phyloP scores from a whole-genome alignment of 2,113 vertebrate species.

The Myiopsitta monachus region DNA sequence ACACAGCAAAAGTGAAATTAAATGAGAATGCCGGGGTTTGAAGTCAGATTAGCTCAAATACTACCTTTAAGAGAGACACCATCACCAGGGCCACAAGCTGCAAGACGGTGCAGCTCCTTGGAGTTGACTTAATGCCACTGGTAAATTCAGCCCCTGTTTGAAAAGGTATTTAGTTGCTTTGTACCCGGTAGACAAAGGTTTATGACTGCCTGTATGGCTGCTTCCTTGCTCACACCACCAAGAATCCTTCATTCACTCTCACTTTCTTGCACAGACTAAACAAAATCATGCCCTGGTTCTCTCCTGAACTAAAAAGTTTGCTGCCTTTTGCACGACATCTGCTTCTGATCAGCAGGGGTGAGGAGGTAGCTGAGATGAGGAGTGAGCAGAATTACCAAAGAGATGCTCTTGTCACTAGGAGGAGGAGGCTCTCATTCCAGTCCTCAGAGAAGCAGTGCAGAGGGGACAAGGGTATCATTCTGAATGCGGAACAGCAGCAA shows the following conservation, averaged over 20 bases:
- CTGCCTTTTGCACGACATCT: neutral
- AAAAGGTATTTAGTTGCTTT: neutral
- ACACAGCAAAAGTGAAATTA: conserved; percentile 50
- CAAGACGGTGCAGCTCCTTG: neutral
- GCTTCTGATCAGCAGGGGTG: neutral
- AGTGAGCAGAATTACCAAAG: neutral
- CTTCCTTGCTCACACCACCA: neutral
- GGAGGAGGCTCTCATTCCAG: neutral
- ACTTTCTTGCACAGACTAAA: neutral
- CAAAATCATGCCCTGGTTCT: neutral
- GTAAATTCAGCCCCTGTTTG: neutral
- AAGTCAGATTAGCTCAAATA: conserved; percentile 37
- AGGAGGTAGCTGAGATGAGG: neutral
- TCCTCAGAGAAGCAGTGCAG: neutral
- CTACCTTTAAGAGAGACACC: neutral
- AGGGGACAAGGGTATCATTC: neutral
- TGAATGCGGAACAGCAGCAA: neutral
- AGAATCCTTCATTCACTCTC: neutral
- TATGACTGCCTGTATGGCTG: neutral
- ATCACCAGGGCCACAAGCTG: neutral
- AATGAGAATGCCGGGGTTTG: conserved; percentile 43
- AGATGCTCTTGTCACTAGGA: neutral
- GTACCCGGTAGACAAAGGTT: neutral
- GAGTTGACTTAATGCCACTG: neutral
- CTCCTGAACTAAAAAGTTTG: neutral